Evolutionary conservation across 2,888 invertebrate species (phyloP).

Genomic region (Iselma pallidipennis): DNA sequence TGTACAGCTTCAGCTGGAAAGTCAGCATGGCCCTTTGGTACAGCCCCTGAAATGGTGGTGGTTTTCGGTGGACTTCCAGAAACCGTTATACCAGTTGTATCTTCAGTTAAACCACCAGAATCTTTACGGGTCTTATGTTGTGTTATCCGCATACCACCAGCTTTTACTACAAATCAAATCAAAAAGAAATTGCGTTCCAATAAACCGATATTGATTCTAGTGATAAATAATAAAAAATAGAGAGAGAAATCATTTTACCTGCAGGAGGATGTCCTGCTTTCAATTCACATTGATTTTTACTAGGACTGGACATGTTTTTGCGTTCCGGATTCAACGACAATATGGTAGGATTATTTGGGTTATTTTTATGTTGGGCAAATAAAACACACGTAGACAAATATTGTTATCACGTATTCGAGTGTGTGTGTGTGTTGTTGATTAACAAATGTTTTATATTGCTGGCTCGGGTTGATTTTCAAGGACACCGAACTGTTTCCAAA

Average conservation of each 20-base stretch:
- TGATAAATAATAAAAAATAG: conserved; percentile 14
- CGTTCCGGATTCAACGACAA: conserved; percentile 13
- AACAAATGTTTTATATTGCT: background rate
- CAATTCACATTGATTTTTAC: conserved; percentile 70
- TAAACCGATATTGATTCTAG: background rate
- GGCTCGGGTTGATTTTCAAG: background rate
- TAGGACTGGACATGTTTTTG: conserved; percentile 58
- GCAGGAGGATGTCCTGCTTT: conserved; percentile 91
- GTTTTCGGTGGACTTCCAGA: conserved; percentile 78
- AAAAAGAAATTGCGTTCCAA: background rate
- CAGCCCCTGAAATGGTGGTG: conserved; percentile 77
- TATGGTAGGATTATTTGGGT: conserved; percentile 21
- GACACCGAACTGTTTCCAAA: background rate
- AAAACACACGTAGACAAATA: conserved; percentile 25
- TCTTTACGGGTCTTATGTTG: conserved; percentile 78
- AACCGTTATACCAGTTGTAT: conserved; percentile 73
- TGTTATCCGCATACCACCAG: conserved; percentile 90
- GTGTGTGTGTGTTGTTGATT: background rate
- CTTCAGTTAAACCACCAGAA: conserved; percentile 68
- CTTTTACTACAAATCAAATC: conserved; percentile 69
- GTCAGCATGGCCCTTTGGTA: conserved; percentile 81
- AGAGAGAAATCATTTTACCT: conserved; percentile 61
- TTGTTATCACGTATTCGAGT: background rate
- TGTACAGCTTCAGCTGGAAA: conserved; percentile 89
- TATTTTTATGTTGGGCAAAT: conserved; percentile 14